A percentile compares a stretch with the other conserved stretches of the same genome.
Conservation (phyloP, 30 jellyfish, hydroid and myxozoan species). For the Cassiopea xamachana region DNA sequence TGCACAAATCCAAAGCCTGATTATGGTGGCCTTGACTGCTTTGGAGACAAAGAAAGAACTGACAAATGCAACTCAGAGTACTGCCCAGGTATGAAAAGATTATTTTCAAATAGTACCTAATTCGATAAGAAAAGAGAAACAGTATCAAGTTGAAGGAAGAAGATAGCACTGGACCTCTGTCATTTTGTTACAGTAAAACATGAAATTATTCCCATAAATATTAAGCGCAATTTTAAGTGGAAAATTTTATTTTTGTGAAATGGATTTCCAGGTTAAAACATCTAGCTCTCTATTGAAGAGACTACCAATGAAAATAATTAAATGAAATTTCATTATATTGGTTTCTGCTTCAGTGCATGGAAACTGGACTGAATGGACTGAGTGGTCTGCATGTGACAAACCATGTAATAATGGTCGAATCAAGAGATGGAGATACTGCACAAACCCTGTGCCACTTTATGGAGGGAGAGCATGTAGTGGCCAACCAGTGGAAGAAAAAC, state of each 20-base stretch:
- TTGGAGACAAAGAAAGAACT: not conserved
- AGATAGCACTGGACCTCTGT: too few relatives aligned
- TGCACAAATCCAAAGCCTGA: constrained; percentile 59
- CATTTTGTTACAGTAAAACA: too few relatives aligned
- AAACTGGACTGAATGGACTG: constrained; percentile 80
- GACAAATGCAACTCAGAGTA: constrained; percentile 27
- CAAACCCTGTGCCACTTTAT: constrained; percentile 73
- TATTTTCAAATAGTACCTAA: too few relatives aligned
- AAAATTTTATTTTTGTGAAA: too few relatives aligned
- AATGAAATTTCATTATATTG: too few relatives aligned
- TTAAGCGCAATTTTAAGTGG: too few relatives aligned
- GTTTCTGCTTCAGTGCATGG: constrained; percentile 55
- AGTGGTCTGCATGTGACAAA: constrained; percentile 83
- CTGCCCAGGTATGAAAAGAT: constrained; percentile 34
- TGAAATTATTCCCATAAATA: too few relatives aligned
- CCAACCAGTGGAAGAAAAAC: not conserved
- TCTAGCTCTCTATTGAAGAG: too few relatives aligned
- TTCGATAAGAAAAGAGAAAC: too few relatives aligned
- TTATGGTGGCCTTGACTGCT: constrained; percentile 54
- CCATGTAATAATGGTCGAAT: constrained; percentile 79
- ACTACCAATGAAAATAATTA: too few relatives aligned
- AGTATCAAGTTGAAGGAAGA: too few relatives aligned
- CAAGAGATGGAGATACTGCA: constrained; percentile 72
- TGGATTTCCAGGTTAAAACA: too few relatives aligned
- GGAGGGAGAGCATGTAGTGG: constrained; percentile 69